These are phyloP conservation scores for Pterobdella sp. DNA, from an alignment of 2,888 invertebrate species.

Conservation along the genomic window DNA sequence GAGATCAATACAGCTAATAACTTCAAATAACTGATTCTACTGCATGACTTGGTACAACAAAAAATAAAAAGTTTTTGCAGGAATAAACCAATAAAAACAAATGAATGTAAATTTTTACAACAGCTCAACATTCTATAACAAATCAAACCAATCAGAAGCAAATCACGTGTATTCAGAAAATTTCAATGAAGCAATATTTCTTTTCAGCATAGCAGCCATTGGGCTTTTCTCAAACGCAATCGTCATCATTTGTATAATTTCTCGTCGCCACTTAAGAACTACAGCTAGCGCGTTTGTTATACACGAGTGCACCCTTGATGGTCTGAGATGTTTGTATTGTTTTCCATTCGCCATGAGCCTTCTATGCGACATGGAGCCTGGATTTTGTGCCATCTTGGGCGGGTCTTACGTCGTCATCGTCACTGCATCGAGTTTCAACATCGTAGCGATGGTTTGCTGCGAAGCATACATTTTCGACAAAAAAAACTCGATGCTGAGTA, in stretches of 20 bases:
- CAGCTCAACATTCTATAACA: background rate
- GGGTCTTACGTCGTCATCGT: slow-evolving; percentile 48
- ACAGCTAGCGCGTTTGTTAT: slow-evolving; percentile 50
- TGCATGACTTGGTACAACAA: too few relatives aligned
- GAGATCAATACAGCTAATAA: too few relatives aligned
- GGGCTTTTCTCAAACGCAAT: slow-evolving; percentile 47
- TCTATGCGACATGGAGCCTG: slow-evolving; percentile 42
- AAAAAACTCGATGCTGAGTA: slow-evolving; percentile 38
- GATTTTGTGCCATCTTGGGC: slow-evolving; percentile 46
- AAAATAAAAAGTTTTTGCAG: too few relatives aligned
- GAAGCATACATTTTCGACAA: slow-evolving; percentile 51
- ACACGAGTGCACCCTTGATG: slow-evolving; percentile 49
- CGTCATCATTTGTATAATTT: slow-evolving; percentile 44
- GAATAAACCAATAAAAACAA: background rate
- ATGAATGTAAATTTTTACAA: background rate
- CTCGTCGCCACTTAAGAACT: slow-evolving; percentile 43
- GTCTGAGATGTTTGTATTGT: slow-evolving; percentile 48
- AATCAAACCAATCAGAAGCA: background rate
- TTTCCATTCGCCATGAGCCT: slow-evolving; percentile 49
- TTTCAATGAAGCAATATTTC: slow-evolving; percentile 46
- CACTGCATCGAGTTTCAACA: slow-evolving; percentile 50
- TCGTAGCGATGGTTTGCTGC: slow-evolving; percentile 51
- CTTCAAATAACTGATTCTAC: too few relatives aligned
- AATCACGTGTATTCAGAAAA: slow-evolving; percentile 29
- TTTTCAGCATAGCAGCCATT: slow-evolving; percentile 45